These are phyloP conservation scores for Pinctada fucata DNA, from an alignment of 2,888 invertebrate species.

Conservation along the genomic window DNA sequence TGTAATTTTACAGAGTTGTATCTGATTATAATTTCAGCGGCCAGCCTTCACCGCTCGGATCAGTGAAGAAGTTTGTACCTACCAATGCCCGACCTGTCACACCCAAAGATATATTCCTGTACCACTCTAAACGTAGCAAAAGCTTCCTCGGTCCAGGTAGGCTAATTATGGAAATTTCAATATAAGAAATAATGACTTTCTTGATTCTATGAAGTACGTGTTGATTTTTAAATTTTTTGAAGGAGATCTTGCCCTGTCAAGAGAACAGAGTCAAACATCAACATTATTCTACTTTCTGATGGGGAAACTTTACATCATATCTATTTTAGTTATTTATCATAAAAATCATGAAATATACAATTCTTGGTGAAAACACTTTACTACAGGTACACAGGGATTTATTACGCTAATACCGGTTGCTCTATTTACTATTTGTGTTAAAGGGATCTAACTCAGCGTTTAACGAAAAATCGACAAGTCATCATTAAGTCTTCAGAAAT, in stretches of 20 bases:
- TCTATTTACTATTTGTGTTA: too few relatives aligned
- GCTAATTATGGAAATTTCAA: not conserved
- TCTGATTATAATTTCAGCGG: slow-evolving; percentile 18
- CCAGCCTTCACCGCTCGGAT: slow-evolving; percentile 36
- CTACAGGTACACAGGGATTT: too few relatives aligned
- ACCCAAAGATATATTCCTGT: slow-evolving; percentile 70
- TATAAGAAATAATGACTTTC: not conserved
- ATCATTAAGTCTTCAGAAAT: too few relatives aligned
- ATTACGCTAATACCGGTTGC: too few relatives aligned
- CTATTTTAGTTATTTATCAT: not conserved
- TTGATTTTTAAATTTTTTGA: not conserved
- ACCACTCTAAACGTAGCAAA: slow-evolving; percentile 68
- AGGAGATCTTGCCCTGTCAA: not conserved
- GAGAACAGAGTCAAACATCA: not conserved
- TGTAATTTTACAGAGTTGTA: not conserved
- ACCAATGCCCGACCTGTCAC: slow-evolving; percentile 56
- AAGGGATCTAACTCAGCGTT: too few relatives aligned
- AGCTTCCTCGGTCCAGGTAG: slow-evolving; percentile 67
- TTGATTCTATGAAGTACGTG: not conserved
- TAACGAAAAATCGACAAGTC: too few relatives aligned
- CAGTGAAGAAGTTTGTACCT: slow-evolving; percentile 62
- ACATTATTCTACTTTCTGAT: too few relatives aligned
- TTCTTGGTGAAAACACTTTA: too few relatives aligned
- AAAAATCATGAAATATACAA: not conserved
- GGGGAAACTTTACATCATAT: too few relatives aligned